These are phyloP conservation scores for Orthosia incerta DNA, from an alignment of 2,888 invertebrate genomes.

Conservation along the genomic window DNA sequence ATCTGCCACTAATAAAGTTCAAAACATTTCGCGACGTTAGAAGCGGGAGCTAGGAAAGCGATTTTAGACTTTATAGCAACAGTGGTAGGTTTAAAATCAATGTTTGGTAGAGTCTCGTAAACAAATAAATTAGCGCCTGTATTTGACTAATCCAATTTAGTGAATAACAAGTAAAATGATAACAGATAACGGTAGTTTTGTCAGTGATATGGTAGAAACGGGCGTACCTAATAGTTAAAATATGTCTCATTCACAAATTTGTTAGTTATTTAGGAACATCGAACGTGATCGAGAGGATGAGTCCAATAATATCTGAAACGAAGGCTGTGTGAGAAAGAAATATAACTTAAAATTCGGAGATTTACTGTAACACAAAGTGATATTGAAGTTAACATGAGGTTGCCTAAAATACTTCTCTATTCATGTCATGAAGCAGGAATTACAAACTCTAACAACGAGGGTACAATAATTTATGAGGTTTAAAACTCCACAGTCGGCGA, in stretches of 20 bases:
- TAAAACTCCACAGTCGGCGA: not conserved
- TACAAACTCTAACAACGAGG: not conserved
- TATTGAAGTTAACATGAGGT: too few relatives aligned
- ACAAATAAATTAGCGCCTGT: slow-evolving; percentile 57
- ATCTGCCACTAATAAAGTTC: slow-evolving; percentile 5
- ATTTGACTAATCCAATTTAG: slow-evolving; percentile 66
- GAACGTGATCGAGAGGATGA: not conserved
- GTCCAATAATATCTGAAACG: not conserved
- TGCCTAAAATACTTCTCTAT: too few relatives aligned
- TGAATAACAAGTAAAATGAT: slow-evolving; percentile 60
- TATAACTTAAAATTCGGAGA: not conserved
- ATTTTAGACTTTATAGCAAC: slow-evolving; percentile 20
- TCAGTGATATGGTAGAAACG: not conserved
- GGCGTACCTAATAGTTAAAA: not conserved
- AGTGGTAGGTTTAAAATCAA: slow-evolving; percentile 23
- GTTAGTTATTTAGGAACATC: not conserved
- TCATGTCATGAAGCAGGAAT: too few relatives aligned
- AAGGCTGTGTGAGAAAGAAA: not conserved
- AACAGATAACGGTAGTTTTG: slow-evolving; percentile 50
- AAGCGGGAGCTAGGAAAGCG: not conserved
- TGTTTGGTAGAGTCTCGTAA: slow-evolving; percentile 37
- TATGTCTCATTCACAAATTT: not conserved
- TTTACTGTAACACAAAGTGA: too few relatives aligned
- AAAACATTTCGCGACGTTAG: not conserved
- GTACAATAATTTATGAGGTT: not conserved